These are phyloP conservation scores for Cataglyphis altisquamis DNA, from an alignment of 2,888 invertebrate genomes.

Conservation along the genomic window DNA sequence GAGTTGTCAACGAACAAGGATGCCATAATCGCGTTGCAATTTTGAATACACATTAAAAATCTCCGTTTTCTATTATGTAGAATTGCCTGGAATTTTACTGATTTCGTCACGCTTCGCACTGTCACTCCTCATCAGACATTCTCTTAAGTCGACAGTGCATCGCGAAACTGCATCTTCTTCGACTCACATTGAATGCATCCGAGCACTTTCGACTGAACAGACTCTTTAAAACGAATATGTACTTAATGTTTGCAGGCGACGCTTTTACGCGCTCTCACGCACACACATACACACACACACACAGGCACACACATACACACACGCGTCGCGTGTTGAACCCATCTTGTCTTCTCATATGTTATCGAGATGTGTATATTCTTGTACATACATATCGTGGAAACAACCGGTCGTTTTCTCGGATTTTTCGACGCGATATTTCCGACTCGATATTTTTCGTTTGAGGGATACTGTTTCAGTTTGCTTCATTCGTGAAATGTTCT, in stretches of 20 bases:
- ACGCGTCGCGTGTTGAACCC: not conserved
- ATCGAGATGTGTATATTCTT: constrained; percentile 56
- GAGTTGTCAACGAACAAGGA: not conserved
- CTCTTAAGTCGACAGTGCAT: not conserved
- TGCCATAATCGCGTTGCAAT: not conserved
- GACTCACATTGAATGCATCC: not conserved
- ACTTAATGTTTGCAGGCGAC: constrained; percentile 35
- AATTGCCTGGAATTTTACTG: not conserved
- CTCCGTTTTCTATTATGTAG: not conserved
- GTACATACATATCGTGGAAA: constrained; percentile 33
- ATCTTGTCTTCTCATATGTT: constrained; percentile 35
- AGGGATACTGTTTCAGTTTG: not conserved
- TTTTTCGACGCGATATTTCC: constrained; percentile 5
- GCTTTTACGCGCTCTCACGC: constrained; percentile 42
- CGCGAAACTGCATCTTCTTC: constrained; percentile 32
- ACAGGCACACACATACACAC: constrained; percentile 41
- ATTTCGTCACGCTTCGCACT: not conserved
- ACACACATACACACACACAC: not conserved
- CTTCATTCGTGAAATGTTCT: not conserved
- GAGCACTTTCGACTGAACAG: constrained; percentile 18
- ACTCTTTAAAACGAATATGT: constrained; percentile 30
- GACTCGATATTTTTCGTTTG: not conserved
- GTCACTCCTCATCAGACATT: not conserved
- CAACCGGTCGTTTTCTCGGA: not conserved
- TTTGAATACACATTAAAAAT: not conserved